Base-by-base conservation (phyloP, 2,113 vertebrate species). In the Toxostoma redivivum region DNA sequence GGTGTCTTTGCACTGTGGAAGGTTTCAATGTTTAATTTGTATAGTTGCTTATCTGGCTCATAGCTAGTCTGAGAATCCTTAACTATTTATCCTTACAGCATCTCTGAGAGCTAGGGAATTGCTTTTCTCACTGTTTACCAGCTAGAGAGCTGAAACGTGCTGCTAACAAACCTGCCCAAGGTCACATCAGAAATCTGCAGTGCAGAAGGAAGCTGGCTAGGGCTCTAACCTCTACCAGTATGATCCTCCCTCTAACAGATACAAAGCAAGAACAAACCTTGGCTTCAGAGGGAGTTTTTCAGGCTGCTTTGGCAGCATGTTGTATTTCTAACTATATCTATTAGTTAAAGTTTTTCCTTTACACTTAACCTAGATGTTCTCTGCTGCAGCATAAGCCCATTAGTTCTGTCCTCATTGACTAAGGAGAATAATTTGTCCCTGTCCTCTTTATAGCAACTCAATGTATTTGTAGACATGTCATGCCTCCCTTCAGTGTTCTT, bases 391-490 rank as follows among this genome's bases (percentile, higher is more conserved):
- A 82, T 54, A 72, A 93, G 61, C 73, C 62, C 42, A 57, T 95
- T 95, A 96, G 71, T 90, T 95, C 61, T 94, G 66, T 87, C 67
- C 64, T 96, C 44, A 67, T 33, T 95, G 66, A 72, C 67, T 95
- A 94, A 92, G 94, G 82, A 90, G 91, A 94, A 73, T 92, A 94
- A 84, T 65, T 95, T 82, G 44, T 83, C n/a, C 69, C 33, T 81
- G 69, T 95, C 61, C 69, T 93, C 48, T 84, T 93, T 77, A 89
- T 65, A 90, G 48, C 38, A 57, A 76, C 12, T 64, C 51, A 71
- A 19, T 80, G 53, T n/a, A 73, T 92, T 93, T 95, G 94, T 64
- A 85, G 37, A 86, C 33, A 67, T 76, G 91, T 66, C 92, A 95
- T 80, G 60, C 33, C 50, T 96, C 88, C 37, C 53, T 73, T 91